phyloP scores from a whole-genome alignment of 2,888 invertebrate species.

The Graphium colonna region DNA sequence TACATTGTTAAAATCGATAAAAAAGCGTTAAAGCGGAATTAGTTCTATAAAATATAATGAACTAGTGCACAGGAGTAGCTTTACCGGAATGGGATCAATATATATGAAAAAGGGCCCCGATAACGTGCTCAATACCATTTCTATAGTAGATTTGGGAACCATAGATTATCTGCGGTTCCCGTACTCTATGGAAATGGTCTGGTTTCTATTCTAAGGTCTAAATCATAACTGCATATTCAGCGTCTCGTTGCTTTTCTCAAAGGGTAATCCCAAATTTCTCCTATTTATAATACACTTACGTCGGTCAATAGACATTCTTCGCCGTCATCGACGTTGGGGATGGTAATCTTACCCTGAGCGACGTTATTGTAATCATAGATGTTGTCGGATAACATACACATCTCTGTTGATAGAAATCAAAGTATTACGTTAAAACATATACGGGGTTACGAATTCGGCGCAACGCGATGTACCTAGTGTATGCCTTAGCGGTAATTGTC shows the following conservation, averaged over 20 bases:
- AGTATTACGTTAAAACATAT: conserved; percentile 35
- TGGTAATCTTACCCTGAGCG: conserved; percentile 97
- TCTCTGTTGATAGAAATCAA: conserved; percentile 81
- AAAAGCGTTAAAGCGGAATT: conserved; percentile 18
- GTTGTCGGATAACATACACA: conserved; percentile 90
- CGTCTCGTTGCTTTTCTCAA: conserved; percentile 27
- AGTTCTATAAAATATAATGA: conserved; percentile 7
- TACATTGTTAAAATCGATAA: conserved; percentile 13
- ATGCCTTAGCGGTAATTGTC: conserved; percentile 26
- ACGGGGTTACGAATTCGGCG: conserved; percentile 28
- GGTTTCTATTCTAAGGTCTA: conserved; percentile 10
- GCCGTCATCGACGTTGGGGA: conserved; percentile 96
- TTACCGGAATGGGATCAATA: conserved; percentile 3
- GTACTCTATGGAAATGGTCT: conserved; percentile 9
- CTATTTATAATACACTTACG: conserved; percentile 83
- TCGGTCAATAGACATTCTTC: conserved; percentile 94
- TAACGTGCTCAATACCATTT: conserved; percentile 11
- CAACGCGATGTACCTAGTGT: conserved; percentile 24
- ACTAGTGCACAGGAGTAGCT: conserved; percentile 23
- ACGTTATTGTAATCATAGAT: conserved; percentile 96
- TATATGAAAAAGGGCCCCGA: conserved; percentile 3
- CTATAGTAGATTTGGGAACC: neutral
- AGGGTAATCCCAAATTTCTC: conserved; percentile 27
- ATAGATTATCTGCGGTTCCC: conserved; percentile 3
- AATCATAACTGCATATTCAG: conserved; percentile 6